Base-by-base conservation (phyloP, 30 jellyfish, hydroid and myxozoan genomes). In the Hydra vulgaris region DNA sequence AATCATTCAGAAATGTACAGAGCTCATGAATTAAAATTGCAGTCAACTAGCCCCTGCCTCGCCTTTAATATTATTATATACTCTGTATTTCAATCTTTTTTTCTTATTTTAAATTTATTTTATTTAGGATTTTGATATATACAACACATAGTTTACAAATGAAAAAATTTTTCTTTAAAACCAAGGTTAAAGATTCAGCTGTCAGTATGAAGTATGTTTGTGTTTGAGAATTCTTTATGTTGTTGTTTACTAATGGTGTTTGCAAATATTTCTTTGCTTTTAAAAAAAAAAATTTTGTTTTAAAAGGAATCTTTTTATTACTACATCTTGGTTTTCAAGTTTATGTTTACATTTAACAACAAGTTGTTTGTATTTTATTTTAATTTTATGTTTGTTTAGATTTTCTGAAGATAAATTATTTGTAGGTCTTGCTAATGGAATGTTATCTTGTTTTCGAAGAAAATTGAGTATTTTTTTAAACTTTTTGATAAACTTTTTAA, bases 341-440 rank as follows among this genome's bases (percentile, higher is more conserved):
- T n/a, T n/a, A n/a, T n/a, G n/a, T n/a, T n/a, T n/a, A n/a, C n/a
- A n/a, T n/a, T n/a, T n/a, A n/a, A n/a, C n/a, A n/a, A n/a, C n/a
- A n/a, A n/a, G n/a, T 40, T 40, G 12, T 40, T 40, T 40, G 12
- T 40, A 3, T 40, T 40, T 40, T 40, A 3, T 12, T 3, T 40
- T 3, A 12, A 3, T 40, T 40, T 12, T 40, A 3, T 12, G 0
- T 1, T 53, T 54, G 21, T 15, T 3, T 68, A 80, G 84, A 53
- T 80, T 56, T 71, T 22, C 86, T n/a, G 61, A 19, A 21, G 86
- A 74, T 18, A 81, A 71, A 20, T 55, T 92, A 56, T 92, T 92
- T 53, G 95, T 89, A 15, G 98, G 98, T 8, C 26, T 92, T 67
- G 98, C 98, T 15, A 80, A 92, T 84, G 98, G 98, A 52, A 87